A percentile compares a stretch with the other conserved stretches of the same genome.
These are phyloP conservation scores for Xanthorhoe designata DNA, from an alignment of 2,888 invertebrate genomes.

Conservation along the genomic window DNA sequence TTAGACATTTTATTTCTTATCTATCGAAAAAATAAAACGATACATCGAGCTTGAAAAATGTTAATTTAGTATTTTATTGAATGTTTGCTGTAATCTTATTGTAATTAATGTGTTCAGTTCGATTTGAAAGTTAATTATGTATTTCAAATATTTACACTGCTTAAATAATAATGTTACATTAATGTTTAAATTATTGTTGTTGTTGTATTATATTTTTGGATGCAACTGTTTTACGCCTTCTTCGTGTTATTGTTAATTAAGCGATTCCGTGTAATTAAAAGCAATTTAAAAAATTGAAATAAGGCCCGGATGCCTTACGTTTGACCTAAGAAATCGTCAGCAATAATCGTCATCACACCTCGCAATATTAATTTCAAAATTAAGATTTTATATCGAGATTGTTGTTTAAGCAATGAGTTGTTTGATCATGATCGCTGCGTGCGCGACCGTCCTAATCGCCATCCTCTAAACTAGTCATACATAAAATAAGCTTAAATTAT, in stretches of 20 bases:
- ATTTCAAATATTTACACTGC: conserved; percentile 83
- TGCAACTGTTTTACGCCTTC: conserved; percentile 77
- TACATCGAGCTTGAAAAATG: conserved; percentile 81
- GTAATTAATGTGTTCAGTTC: conserved; percentile 67
- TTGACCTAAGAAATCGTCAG: conserved; percentile 39
- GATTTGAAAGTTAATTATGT: conserved; percentile 74
- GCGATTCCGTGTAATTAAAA: conserved; percentile 55
- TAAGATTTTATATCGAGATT: conserved; percentile 73
- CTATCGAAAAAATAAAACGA: conserved; percentile 67
- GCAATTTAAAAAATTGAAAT: conserved; percentile 47
- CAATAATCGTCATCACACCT: conserved; percentile 65
- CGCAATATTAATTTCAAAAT: conserved; percentile 78
- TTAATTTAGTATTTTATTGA: conserved; percentile 79
- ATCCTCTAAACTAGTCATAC: conserved; percentile 85
- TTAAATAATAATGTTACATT: conserved; percentile 81
- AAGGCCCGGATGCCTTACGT: conserved; percentile 47
- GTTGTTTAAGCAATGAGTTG: conserved; percentile 70
- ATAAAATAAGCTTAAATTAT: conserved; percentile 70
- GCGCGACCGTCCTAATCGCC: conserved; percentile 84
- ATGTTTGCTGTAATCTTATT: conserved; percentile 78
- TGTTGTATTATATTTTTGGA: conserved; percentile 83
- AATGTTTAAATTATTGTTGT: conserved; percentile 79
- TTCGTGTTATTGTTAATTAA: conserved; percentile 71
- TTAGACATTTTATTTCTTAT: conserved; percentile 68
- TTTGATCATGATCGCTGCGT: conserved; percentile 75